Conservation (phyloP, 2,888 invertebrate genomes). For the Abrostola tripartita region DNA sequence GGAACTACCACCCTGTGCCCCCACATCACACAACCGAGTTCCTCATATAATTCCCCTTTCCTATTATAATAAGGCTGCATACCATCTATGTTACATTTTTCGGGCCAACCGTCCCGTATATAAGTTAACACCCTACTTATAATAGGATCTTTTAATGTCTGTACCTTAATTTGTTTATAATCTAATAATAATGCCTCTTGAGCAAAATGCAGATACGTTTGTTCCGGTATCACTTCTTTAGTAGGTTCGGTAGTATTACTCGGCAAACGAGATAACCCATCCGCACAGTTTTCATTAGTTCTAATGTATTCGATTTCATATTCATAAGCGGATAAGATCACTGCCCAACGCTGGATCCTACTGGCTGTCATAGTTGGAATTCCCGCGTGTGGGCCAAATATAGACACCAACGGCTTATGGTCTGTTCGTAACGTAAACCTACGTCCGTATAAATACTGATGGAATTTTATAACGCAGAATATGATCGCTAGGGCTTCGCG, state of each 20-base stretch:
- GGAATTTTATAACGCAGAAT: constrained; percentile 12
- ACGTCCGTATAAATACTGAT: constrained; percentile 27
- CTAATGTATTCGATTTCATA: constrained; percentile 41
- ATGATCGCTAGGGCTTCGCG: constrained; percentile 31
- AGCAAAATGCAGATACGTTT: constrained; percentile 40
- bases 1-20: too few species aligned
- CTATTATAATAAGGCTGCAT: too few species aligned
- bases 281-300: constrained; percentile 33
- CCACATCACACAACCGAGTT: too few species aligned
- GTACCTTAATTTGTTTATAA: too few species aligned
- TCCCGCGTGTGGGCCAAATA: constrained; percentile 42
- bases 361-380: constrained; percentile 45
- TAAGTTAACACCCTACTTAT: too few species aligned
- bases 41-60: too few species aligned
- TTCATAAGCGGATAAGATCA: constrained; percentile 37
- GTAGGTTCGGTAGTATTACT: too few species aligned
- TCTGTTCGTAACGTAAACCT: constrained; percentile 45
- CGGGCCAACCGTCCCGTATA: too few species aligned
- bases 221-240: constrained; percentile 25
- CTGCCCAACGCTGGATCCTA: constrained; percentile 41
- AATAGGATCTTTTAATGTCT: too few species aligned
- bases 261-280: constrained; percentile 36
- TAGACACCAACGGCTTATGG: constrained; percentile 50
- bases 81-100: too few species aligned
- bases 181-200: constrained; percentile 30